A percentile compares a stretch with the other conserved stretches of the same genome.
Conservation (phyloP, 1,140 invertebrate species). For the Drosophila lacteicornis region DNA sequence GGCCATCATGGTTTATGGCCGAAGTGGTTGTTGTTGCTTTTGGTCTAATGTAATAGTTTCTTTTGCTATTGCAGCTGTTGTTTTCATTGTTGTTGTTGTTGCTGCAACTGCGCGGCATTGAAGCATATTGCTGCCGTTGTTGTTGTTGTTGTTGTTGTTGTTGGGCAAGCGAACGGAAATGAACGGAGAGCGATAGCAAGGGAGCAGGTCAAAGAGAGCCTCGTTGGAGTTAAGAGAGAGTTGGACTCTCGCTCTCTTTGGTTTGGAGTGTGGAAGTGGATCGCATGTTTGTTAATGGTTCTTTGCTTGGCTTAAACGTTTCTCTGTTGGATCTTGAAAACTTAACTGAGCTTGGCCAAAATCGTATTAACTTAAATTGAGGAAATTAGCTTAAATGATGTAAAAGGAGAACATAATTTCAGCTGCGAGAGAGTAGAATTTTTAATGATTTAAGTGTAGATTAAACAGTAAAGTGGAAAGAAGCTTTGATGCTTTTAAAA, state of each 20-base stretch:
- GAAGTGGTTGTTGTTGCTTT: slow-evolving; percentile 10
- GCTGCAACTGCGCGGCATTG: slow-evolving; percentile 56
- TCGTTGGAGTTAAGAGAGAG: slow-evolving; percentile 27
- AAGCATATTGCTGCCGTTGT: slow-evolving; percentile 25
- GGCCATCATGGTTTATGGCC: slow-evolving; percentile 77
- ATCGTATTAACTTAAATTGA: slow-evolving; percentile 31
- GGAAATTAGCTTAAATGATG: slow-evolving; percentile 9
- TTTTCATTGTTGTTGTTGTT: slow-evolving; percentile 41
- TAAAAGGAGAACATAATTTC: slow-evolving; percentile 6
- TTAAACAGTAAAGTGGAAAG: not conserved
- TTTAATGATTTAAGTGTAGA: not conserved
- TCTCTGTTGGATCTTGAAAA: slow-evolving; percentile 25
- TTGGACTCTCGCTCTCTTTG: not conserved
- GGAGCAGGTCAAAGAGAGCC: slow-evolving; percentile 15
- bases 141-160: slow-evolving; percentile 22
- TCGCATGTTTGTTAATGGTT: slow-evolving; percentile 30
- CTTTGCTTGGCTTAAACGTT: slow-evolving; percentile 33
- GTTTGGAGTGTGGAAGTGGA: slow-evolving; percentile 24
- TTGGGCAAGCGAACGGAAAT: slow-evolving; percentile 53
- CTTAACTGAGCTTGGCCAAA: slow-evolving; percentile 28
- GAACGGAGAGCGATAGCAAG: not conserved
- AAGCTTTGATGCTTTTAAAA: not conserved
- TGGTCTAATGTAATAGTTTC: slow-evolving; percentile 75
- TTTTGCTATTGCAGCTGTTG: slow-evolving; percentile 66
- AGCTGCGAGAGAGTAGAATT: not conserved